Evolutionary conservation across 2,888 invertebrate species (phyloP).

Genomic region (Tanytarsus gracilentus): DNA sequence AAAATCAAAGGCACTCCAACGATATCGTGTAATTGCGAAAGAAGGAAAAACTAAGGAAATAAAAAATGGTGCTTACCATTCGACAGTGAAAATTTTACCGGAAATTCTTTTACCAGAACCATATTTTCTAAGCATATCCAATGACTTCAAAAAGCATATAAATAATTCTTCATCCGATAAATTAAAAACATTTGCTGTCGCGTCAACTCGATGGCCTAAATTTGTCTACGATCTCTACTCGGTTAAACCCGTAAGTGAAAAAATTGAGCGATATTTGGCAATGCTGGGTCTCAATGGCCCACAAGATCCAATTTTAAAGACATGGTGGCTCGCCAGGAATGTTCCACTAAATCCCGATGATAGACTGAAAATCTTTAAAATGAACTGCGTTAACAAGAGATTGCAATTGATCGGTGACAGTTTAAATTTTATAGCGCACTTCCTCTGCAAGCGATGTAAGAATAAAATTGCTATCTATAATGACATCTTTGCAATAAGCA

Average conservation of each 20-base stretch:
- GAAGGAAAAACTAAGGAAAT: background rate
- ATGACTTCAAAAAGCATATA: constrained; percentile 44
- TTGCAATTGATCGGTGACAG: constrained; percentile 43
- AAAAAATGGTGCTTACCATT: constrained; percentile 43
- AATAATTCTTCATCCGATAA: constrained; percentile 40
- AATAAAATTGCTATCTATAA: constrained; percentile 54
- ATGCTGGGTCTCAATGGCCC: constrained; percentile 45
- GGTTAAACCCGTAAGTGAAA: constrained; percentile 42
- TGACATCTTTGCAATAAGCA: constrained; percentile 65
- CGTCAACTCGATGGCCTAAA: constrained; percentile 54
- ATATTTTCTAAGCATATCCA: constrained; percentile 34
- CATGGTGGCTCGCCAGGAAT: constrained; percentile 74
- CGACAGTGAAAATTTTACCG: constrained; percentile 57
- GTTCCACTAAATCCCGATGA: constrained; percentile 58
- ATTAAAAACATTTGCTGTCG: constrained; percentile 42
- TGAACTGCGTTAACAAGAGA: constrained; percentile 61
- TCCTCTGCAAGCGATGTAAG: constrained; percentile 50
- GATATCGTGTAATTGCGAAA: constrained; percentile 51
- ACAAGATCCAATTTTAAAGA: constrained; percentile 57
- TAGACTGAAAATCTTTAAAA: constrained; percentile 52
- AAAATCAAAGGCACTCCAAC: constrained; percentile 66
- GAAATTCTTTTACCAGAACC: constrained; percentile 55
- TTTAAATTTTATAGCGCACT: constrained; percentile 39
- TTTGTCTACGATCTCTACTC: constrained; percentile 60
- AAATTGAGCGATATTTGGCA: constrained; percentile 39